Conservation (phyloP, 2,888 invertebrate species). For the Palloptera scutellata region DNA sequence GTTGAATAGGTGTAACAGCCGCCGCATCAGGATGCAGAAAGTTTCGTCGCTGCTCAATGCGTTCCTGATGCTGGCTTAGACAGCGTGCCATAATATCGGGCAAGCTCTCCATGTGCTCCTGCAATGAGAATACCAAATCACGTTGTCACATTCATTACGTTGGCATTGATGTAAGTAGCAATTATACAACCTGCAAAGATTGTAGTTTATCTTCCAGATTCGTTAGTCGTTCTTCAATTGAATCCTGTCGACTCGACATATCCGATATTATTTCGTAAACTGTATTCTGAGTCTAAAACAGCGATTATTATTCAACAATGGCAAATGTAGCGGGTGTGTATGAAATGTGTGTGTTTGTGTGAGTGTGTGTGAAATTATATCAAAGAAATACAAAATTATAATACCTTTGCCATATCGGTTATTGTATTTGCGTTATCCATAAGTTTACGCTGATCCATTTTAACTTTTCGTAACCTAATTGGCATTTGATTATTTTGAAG, state of each 20-base stretch:
- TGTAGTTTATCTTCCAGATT: constrained; percentile 92
- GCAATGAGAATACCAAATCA: constrained; percentile 35
- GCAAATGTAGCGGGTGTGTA: background rate
- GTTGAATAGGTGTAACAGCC: constrained; percentile 67
- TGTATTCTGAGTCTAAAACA: constrained; percentile 88
- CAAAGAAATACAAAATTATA: no score
- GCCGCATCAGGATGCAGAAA: constrained; percentile 90
- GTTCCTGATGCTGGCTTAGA: constrained; percentile 79
- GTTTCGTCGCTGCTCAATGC: constrained; percentile 82
- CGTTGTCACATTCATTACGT: background rate
- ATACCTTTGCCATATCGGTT: constrained; percentile 99
- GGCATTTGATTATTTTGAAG: constrained; percentile 30
- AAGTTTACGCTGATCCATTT: constrained; percentile 99
- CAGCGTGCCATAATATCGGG: constrained; percentile 83
- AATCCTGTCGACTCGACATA: constrained; percentile 93
- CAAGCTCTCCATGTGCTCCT: constrained; percentile 84
- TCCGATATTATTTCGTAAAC: constrained; percentile 98
- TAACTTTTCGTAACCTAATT: constrained; percentile 93
- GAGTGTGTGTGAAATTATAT: background rate
- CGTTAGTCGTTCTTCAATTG: constrained; percentile 90
- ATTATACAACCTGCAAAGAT: constrained; percentile 72
- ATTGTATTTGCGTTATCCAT: constrained; percentile 99
- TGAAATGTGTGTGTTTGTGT: background rate
- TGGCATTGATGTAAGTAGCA: background rate
- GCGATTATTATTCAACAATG: no score